Conservation (phyloP, 2,888 invertebrate genomes). For the Oscheius sp. region DNA sequence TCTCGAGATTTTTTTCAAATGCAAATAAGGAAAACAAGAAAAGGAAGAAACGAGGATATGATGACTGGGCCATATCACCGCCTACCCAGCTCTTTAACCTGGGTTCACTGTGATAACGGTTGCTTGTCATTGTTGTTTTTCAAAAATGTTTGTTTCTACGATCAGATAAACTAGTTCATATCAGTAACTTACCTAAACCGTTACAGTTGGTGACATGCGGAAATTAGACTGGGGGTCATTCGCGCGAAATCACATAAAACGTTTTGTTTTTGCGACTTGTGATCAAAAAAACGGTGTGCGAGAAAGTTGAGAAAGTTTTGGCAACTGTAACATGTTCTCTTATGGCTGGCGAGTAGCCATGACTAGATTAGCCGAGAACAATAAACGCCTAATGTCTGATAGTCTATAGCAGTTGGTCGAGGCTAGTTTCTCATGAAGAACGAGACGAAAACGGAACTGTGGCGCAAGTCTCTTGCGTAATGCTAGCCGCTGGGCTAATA, state of each 20-base stretch:
- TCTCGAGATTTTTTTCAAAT: slow-evolving; percentile 14
- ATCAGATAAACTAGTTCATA: slow-evolving; percentile 13
- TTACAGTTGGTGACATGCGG: slow-evolving; percentile 31
- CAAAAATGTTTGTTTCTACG: slow-evolving; percentile 9
- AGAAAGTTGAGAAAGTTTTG: background rate
- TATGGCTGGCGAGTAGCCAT: slow-evolving; percentile 3
- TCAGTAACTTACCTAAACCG: slow-evolving; percentile 14
- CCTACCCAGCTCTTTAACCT: slow-evolving; percentile 6
- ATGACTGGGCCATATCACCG: background rate
- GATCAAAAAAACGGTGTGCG: background rate
- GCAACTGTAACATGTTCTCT: slow-evolving; percentile 15
- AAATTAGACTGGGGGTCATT: background rate
- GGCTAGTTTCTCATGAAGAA: slow-evolving; percentile 27
- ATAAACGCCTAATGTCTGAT: slow-evolving; percentile 29
- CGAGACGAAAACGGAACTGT: slow-evolving; percentile 29
- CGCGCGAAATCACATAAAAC: background rate
- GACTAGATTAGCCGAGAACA: slow-evolving; percentile 7
- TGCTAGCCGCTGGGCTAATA: slow-evolving; percentile 25
- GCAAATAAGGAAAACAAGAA: background rate
- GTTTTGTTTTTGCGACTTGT: background rate
- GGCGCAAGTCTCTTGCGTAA: slow-evolving; percentile 29
- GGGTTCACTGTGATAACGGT: slow-evolving; percentile 1
- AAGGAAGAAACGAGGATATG: background rate
- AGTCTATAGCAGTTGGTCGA: slow-evolving; percentile 22
- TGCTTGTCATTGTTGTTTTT: slow-evolving; percentile 5